A percentile compares a stretch with the other conserved stretches of the same genome.
phyloP scores from a whole-genome alignment of 2,888 invertebrate species.

The Exocentrus adspersus region DNA sequence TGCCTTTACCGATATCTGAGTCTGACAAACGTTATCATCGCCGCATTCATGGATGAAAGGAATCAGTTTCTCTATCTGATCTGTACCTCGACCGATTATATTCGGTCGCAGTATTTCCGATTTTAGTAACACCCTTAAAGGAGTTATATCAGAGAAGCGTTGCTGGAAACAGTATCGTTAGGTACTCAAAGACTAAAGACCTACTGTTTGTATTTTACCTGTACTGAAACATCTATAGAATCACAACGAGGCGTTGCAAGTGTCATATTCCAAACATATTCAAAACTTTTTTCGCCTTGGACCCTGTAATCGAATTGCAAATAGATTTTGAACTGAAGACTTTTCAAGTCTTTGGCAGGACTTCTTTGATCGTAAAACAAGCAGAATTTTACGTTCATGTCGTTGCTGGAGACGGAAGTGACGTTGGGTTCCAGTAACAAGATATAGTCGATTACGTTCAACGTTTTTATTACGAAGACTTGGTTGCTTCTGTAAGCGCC shows the following conservation, averaged over 20 bases:
- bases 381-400: conserved; percentile 36
- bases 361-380: conserved; percentile 40
- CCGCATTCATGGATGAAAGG: conserved; percentile 48
- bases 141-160: conserved; percentile 33
- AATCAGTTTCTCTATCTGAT: conserved; percentile 32
- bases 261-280: conserved; percentile 14
- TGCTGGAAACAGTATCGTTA: conserved; percentile 33
- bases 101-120: conserved; percentile 22
- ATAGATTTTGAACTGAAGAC: conserved; percentile 24
- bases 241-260: conserved; percentile 14
- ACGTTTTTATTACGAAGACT: conserved; percentile 66
- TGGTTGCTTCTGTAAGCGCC: conserved; percentile 70
- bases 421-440: conserved; percentile 35
- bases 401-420: conserved; percentile 11
- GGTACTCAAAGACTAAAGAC: background rate
- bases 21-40: conserved; percentile 45
- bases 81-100: conserved; percentile 39
- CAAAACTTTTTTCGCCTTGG: conserved; percentile 16
- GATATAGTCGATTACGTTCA: conserved; percentile 56
- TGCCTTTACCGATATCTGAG: conserved; percentile 38
- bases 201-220: conserved; percentile 24
- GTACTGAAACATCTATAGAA: conserved; percentile 14
- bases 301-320: conserved; percentile 36
- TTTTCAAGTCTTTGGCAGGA: conserved; percentile 13
- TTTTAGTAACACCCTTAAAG: conserved; percentile 38